Evolutionary conservation across 1,140 invertebrate species (phyloP).

Genomic region (Drosophila murphyi): DNA sequence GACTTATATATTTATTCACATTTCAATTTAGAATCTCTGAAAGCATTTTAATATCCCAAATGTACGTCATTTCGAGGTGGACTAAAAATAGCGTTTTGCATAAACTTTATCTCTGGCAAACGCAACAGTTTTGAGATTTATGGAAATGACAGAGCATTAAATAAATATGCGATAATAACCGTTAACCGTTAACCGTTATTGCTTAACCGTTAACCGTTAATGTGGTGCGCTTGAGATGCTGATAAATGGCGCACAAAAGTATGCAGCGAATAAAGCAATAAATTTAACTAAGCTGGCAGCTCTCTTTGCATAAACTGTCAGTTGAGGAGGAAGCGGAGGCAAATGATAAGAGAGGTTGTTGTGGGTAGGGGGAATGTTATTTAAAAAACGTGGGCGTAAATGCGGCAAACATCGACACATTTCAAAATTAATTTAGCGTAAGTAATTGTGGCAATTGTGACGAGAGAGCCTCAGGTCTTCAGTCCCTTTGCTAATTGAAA

Average conservation of each 20-base stretch:
- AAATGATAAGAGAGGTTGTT: no score
- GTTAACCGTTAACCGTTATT: not conserved
- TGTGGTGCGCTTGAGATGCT: slow-evolving; percentile 7
- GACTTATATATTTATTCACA: no score
- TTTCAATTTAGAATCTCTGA: no score
- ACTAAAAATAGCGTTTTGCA: not conserved
- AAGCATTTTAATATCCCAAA: no score
- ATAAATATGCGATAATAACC: not conserved
- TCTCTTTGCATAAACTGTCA: not conserved
- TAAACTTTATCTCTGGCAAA: not conserved
- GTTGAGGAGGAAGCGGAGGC: not conserved
- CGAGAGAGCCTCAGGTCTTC: slow-evolving; percentile 6
- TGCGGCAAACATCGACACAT: slow-evolving; percentile 61
- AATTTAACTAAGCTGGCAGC: slow-evolving; percentile 22
- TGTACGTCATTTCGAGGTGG: not conserved
- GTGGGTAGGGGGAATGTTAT: not conserved
- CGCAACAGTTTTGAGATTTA: not conserved
- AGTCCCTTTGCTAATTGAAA: slow-evolving; percentile 40
- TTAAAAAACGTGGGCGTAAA: slow-evolving; percentile 7
- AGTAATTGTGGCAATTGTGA: slow-evolving; percentile 59
- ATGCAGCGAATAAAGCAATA: slow-evolving; percentile 56
- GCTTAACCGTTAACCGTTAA: not conserved
- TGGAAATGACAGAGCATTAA: slow-evolving; percentile 5
- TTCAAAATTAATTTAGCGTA: slow-evolving; percentile 63
- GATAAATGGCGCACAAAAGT: slow-evolving; percentile 41